Base-by-base conservation (phyloP, 2,797 vertebrate genomes). In the Spondyliosoma cantharus region DNA sequence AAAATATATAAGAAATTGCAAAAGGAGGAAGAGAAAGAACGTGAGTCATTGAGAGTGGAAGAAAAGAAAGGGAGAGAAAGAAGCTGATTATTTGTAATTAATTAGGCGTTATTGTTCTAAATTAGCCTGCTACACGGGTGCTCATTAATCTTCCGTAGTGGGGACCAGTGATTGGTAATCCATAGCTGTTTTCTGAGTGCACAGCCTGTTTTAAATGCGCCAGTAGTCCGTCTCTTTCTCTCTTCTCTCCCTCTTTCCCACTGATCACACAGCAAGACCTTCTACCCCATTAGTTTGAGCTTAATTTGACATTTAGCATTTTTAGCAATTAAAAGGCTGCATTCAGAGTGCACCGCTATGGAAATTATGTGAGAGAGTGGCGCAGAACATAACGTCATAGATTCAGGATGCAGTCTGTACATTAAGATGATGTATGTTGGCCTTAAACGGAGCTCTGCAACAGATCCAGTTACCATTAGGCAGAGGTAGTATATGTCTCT, bases 91-190 rank as follows among this genome's bases (percentile, higher is more conserved):
- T 96, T 96, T 94, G 95, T 95, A 97, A 98, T 98, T 97, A 97
- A 98, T 98, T 97, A 96, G 95, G 87, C 95, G 94, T 97, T 97
- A 98, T 96, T 97, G 96, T 97, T 96, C 96, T 96, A 98, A 98
- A 99, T 98, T 97, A 97, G 96, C 92, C 93, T 91, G 94, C 95
- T 96, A 97, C 96, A 97, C 93, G 96, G 93, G 86, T 90, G 96
- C 94, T 94, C 96, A 96, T 98, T 97, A 97, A 98, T 99, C 97
- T 97, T 97, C 94, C 66, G 85, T 88, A 90, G 92, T 83, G 89
- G 91, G 91, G 72, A 90, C 93, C 95, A 94, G 92, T 96, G 97
- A 98, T 95, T 94, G 96, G 89, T 98, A 99, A 99, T 99, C 97
- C 91, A 98, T 99, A 97, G 93, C 93, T 92, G 92, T 92, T 94